Base-by-base conservation (phyloP, 2,113 vertebrate species). In the Platysteira castanea region DNA sequence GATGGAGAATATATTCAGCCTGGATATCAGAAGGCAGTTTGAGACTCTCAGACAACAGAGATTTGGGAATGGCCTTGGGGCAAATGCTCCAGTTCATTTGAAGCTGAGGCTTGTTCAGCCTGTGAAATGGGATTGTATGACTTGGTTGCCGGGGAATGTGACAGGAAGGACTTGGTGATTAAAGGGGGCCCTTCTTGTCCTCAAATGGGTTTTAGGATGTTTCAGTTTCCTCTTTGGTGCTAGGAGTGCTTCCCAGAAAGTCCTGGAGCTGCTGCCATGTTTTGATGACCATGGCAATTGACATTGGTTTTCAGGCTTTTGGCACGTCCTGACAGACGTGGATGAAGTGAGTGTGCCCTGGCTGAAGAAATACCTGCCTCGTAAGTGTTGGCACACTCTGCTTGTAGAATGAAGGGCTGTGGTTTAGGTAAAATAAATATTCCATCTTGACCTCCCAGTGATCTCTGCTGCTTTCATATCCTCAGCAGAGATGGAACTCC, bases 111-210 rank as follows among this genome's bases (percentile, higher is more conserved):
- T 95, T 49, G 83, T 95, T 92, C 94, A 95, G 96, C 64, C 94
- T 93, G 95, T 97, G 96, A 97, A 96, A 97, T 90, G 89, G 84
- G 96, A 97, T 96, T 96, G 95, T 84, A 49, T 16, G 94, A 70
- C 94, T 96, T 93, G 93, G 94, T 92, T 96, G 96, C 95, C 63
- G 52, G 76, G 56, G 73, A 96, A 89, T 81, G 77, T 95, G 94
- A 97, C 1, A 7, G 91, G 80, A 85, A 91, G 91, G 93, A 87
- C 95, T 97, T 95, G 91, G 69, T 96, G 95, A 96, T 95, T 95
- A 97, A 96, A 96, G 87, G 21, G 60, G 87, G 15, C 84, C 52
- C 95, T 95, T 95, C 93, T 93, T 87, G 95, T 96, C 94, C 93
- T 96, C 84, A 71, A 31, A 93, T 31, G 69, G 60, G 89, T 56